Conservation (phyloP, 2,113 vertebrate genomes). For the Oncorhynchus gorbuscha region DNA sequence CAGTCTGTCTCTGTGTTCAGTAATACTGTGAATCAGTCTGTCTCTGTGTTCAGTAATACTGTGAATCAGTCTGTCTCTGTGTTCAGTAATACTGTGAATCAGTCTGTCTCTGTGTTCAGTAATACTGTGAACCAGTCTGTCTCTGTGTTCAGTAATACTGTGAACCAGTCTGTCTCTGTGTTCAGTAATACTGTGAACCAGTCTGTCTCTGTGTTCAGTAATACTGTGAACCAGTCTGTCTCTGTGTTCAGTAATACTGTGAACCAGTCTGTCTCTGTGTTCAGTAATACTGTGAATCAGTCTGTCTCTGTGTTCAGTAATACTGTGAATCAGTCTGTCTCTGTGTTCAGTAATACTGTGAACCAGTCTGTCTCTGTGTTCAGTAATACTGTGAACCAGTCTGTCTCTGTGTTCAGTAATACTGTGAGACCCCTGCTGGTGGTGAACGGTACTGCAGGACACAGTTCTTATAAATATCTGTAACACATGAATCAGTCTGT, state of each 20-base stretch:
- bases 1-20: no score
- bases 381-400: constrained; percentile 52
- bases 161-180: constrained; percentile 13
- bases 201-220: constrained; percentile 41
- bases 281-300: no score
- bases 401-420: constrained; percentile 48
- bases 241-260: constrained; percentile 57
- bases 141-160: constrained; percentile 56
- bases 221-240: constrained; percentile 51
- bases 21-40: background rate
- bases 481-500: no score
- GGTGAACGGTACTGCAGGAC: background rate
- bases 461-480: no score
- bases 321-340: no score
- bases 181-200: background rate
- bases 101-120: constrained; percentile 36
- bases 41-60: constrained; percentile 55
- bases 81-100: constrained; percentile 44
- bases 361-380: constrained; percentile 27
- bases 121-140: constrained; percentile 39
- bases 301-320: no score
- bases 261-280: background rate
- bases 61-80: constrained; percentile 43
- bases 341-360: constrained; percentile 36
- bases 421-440: constrained; percentile 69